Percentiles rank a stretch among this genome's conserved stretches.
These are phyloP conservation scores for Ectemnius lituratus DNA, from an alignment of 2,888 invertebrate species.

Conservation along the genomic window DNA sequence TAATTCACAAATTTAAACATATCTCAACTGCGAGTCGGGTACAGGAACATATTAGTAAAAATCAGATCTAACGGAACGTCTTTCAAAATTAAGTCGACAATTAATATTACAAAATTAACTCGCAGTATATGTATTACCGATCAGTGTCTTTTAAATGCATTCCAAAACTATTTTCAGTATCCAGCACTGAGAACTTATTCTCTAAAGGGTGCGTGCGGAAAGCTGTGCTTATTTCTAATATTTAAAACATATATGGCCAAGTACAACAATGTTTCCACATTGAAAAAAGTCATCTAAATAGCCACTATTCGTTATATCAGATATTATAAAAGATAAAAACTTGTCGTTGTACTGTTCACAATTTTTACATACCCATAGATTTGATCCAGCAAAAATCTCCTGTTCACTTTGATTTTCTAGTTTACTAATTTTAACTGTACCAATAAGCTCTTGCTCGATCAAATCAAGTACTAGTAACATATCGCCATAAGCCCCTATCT, in stretches of 20 bases:
- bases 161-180: neutral
- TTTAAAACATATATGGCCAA: conserved; percentile 33
- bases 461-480: conserved; percentile 33
- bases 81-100: neutral
- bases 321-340: conserved; percentile 63
- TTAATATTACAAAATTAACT: neutral
- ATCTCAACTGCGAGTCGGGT: conserved; percentile 20
- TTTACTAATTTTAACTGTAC: conserved; percentile 23
- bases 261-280: conserved; percentile 34
- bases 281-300: conserved; percentile 51
- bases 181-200: conserved; percentile 4
- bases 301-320: conserved; percentile 51
- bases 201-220: conserved; percentile 20
- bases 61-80: conserved; percentile 38
- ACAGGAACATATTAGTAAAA: conserved; percentile 29
- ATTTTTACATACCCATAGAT: conserved; percentile 42
- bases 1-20: conserved; percentile 29
- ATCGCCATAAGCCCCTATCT: conserved; percentile 31
- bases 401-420: conserved; percentile 23
- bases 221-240: conserved; percentile 21
- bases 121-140: neutral
- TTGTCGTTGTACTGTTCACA: conserved; percentile 63
- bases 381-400: conserved; percentile 50
- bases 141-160: conserved; percentile 3
- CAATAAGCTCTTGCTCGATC: conserved; percentile 32